These are phyloP conservation scores for Andrena bicolor DNA, from an alignment of 2,888 invertebrate species.

Conservation along the genomic window DNA sequence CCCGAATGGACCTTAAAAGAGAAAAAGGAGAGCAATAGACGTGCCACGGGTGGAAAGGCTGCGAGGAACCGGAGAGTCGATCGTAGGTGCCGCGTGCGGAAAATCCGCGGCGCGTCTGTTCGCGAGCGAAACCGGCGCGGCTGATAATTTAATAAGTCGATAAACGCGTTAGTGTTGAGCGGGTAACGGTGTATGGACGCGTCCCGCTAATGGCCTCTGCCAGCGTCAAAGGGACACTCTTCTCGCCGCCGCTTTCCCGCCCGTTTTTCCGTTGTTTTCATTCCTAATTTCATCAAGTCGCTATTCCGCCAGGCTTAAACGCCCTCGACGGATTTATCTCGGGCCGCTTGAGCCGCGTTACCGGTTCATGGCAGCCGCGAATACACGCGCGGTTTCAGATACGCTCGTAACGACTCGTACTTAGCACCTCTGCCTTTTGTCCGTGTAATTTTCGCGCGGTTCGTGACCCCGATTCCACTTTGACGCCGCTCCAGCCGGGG, in stretches of 20 bases:
- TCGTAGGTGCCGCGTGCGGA: constrained; percentile 1
- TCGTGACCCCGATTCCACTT: constrained; percentile 69
- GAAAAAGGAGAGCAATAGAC: not conserved
- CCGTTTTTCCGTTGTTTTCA: constrained; percentile 36
- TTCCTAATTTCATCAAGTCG: constrained; percentile 27
- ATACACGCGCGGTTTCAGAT: constrained; percentile 11
- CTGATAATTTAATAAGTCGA: constrained; percentile 59
- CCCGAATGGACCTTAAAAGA: constrained; percentile 1
- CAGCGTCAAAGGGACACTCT: constrained; percentile 34
- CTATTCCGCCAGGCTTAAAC: constrained; percentile 10
- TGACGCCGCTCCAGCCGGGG: constrained; percentile 55
- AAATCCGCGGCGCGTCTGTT: constrained; percentile 6
- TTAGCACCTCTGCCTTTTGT: constrained; percentile 34
- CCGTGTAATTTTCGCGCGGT: constrained; percentile 35
- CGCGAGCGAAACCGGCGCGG: constrained; percentile 32
- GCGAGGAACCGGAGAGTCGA: not conserved
- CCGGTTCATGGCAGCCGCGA: not conserved
- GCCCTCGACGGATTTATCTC: constrained; percentile 2
- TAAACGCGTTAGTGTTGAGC: constrained; percentile 47
- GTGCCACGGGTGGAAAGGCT: no score
- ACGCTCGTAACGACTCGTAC: constrained; percentile 9
- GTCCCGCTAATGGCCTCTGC: constrained; percentile 45
- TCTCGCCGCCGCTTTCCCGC: not conserved
- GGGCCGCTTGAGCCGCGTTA: not conserved
- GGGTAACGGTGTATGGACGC: constrained; percentile 29